Base-by-base conservation (phyloP, 2,797 vertebrate species). In the Petrocephalus schoutedeni region DNA sequence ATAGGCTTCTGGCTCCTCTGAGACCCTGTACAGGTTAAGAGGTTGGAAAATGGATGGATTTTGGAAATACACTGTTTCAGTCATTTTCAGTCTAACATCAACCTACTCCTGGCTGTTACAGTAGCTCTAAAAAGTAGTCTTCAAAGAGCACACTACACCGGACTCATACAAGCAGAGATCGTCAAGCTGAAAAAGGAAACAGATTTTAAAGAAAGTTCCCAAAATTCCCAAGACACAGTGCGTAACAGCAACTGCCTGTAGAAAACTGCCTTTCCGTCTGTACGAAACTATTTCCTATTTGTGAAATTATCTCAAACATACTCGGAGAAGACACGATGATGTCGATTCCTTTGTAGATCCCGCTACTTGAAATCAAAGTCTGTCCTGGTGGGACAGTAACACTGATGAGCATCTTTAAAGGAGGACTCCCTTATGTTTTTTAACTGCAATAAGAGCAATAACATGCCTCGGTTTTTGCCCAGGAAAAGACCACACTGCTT, bases 261-360 rank as follows among this genome's bases (percentile, higher is more conserved):
- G 49, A 80, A 80, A 80, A 80, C 41, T 80, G 19, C 41, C 3
- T 45, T 41, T 77, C 36, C 7, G 14, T 77, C 71, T 45, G 41
- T 77, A n/a, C 19, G 45, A 45, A 45, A 77, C 36, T 77, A 59
- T 58, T 54, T 36, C 41, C 54, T 86, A 61, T 45, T 41, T 28
- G 54, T 86, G 57, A 86, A 41, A 86, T 58, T 86, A 59, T 86
- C 85, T 56, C 23, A 19, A 61, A 45, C 54, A 86, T 58, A 49
- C 14, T 56, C 1, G 23, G 8, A 41, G 7, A 58, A 86, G 36
- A 36, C 83, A 36, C 9, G 53, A 85, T 32, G 5, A 32, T 1
- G 53, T 21, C 0, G 54, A 56, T 36, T 36, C 28, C 51, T 16
- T 28, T 85, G 23, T 85, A 57, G 51, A 21, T 32, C 57, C 9